These are phyloP conservation scores for Elephas maximus DNA, from an alignment of 2,113 vertebrate species.

Conservation along the genomic window DNA sequence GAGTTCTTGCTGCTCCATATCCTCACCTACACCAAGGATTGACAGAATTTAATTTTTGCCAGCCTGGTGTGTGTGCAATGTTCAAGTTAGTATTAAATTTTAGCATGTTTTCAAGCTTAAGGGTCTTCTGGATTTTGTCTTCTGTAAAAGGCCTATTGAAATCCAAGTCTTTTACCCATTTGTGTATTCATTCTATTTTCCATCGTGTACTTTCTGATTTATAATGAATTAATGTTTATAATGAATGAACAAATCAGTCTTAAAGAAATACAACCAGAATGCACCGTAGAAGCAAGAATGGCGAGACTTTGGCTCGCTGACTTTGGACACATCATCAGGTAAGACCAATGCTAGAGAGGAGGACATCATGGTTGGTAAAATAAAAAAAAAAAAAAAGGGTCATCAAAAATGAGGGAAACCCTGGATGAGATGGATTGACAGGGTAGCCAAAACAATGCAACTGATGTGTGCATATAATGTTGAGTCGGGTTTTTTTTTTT, in stretches of 20 bases:
- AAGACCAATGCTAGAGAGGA: too few species aligned
- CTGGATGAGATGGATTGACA: too few species aligned
- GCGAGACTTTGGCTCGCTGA: too few species aligned
- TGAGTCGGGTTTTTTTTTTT: neutral
- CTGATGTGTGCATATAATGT: neutral
- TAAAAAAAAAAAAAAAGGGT: too few species aligned
- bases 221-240: too few species aligned
- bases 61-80: neutral
- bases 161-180: neutral
- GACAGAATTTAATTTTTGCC: neutral
- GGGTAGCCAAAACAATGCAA: neutral
- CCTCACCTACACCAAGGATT: neutral
- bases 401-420: too few species aligned
- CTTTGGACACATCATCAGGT: too few species aligned
- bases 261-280: too few species aligned
- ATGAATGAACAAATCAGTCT: too few species aligned
- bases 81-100: neutral
- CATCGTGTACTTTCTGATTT: neutral
- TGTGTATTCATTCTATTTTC: neutral
- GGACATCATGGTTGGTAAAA: too few species aligned
- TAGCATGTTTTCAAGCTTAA: neutral
- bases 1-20: neutral
- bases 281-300: too few species aligned
- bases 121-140: neutral
- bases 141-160: neutral